Conservation (phyloP, 2,113 vertebrate species). For the Aleadryas rufinucha region DNA sequence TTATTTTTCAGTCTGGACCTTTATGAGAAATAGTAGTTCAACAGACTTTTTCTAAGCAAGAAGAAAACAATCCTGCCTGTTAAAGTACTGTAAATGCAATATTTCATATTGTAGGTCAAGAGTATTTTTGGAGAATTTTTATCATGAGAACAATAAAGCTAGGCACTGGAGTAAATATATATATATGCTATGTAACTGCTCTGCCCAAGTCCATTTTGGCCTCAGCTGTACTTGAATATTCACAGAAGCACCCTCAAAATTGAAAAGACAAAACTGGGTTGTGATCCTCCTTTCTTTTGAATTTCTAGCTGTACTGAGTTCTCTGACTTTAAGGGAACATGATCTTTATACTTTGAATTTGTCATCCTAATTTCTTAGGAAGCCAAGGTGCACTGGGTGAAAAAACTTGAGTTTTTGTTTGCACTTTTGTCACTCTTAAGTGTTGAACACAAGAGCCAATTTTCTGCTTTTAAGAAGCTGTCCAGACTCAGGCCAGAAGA, state of each 20-base stretch:
- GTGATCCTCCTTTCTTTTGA: neutral
- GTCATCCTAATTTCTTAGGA: neutral
- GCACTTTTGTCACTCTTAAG: neutral
- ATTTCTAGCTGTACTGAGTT: neutral
- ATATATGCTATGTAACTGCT: neutral
- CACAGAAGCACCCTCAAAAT: neutral
- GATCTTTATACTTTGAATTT: neutral
- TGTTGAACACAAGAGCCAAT: neutral
- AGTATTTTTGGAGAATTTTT: neutral
- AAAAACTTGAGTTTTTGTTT: neutral
- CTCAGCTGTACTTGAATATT: neutral
- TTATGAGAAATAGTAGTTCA: neutral
- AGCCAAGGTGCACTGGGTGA: neutral
- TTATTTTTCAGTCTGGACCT: neutral
- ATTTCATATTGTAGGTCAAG: neutral
- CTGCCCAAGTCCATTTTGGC: neutral
- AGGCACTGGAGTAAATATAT: neutral
- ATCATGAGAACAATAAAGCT: neutral
- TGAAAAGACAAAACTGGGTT: neutral
- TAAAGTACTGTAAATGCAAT: neutral
- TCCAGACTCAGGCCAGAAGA: neutral
- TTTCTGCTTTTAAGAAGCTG: neutral
- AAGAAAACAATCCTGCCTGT: neutral
- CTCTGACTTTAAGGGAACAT: neutral
- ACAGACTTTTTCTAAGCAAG: neutral